phyloP scores from a whole-genome alignment of 2,888 invertebrate species.

The Agrenia bidenticulata region DNA sequence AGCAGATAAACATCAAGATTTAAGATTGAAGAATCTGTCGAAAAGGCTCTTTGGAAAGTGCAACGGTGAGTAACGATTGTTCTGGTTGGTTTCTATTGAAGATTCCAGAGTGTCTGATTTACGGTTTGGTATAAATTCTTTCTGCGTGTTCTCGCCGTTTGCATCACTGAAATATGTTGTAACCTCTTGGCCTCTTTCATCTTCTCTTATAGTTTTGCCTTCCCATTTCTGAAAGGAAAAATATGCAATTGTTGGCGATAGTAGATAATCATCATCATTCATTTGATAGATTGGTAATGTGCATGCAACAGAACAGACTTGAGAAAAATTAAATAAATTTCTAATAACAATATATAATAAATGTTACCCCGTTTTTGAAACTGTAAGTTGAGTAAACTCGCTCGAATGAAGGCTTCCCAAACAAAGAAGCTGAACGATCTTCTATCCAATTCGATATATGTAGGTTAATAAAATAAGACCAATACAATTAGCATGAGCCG shows the following conservation, averaged over 20 bases:
- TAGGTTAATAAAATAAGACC: too few relatives aligned
- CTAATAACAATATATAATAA: neutral
- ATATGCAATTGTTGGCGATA: too few relatives aligned
- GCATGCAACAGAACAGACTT: too few relatives aligned
- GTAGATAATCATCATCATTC: too few relatives aligned
- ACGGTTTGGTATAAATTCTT: conserved; percentile 19
- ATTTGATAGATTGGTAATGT: too few relatives aligned
- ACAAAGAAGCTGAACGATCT: too few relatives aligned
- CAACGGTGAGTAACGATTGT: neutral
- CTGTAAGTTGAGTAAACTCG: conserved; percentile 17
- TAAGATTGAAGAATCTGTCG: conserved; percentile 24
- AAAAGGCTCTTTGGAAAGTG: conserved; percentile 1
- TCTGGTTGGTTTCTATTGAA: neutral
- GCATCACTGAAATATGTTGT: conserved; percentile 13
- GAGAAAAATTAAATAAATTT: neutral
- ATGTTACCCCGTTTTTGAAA: conserved; percentile 27
- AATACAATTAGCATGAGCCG: too few relatives aligned
- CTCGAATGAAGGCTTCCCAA: conserved; percentile 15
- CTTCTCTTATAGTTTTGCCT: conserved; percentile 25
- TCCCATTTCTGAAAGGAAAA: conserved; percentile 17
- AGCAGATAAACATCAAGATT: too few relatives aligned
- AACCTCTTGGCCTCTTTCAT: conserved; percentile 16
- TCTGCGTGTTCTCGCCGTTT: conserved; percentile 17
- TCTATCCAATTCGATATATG: too few relatives aligned
- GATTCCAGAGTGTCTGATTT: neutral